A percentile compares a stretch with the other conserved stretches of the same genome.
These are phyloP conservation scores for Palythoa grandis DNA, from an alignment of 92 coral and sea anemone genomes.

Conservation along the genomic window DNA sequence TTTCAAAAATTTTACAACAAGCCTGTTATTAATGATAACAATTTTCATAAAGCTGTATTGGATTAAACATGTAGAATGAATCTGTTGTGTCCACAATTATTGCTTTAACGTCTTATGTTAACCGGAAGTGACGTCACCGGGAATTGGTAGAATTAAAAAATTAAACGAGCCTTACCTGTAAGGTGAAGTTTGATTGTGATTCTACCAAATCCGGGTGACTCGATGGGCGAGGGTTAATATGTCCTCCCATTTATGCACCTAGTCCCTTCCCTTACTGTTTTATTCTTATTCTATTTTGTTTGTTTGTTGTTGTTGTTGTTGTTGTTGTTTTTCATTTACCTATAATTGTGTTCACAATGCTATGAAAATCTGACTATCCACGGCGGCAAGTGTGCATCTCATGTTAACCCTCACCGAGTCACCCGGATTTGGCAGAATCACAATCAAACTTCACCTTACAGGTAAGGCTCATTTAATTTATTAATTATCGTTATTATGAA, in stretches of 20 bases:
- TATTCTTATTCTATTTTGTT: not conserved
- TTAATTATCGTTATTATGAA: no score
- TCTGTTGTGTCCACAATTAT: slow-evolving; percentile 50
- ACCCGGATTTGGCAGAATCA: slow-evolving; percentile 62
- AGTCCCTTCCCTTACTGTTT: not conserved
- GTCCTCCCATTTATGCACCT: not conserved
- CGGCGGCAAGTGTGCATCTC: not conserved
- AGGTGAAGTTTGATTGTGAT: no score
- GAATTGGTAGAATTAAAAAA: no score
- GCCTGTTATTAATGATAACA: slow-evolving; percentile 21
- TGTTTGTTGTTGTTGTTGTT: not conserved
- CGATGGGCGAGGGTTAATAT: slow-evolving; percentile 16
- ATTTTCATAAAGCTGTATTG: slow-evolving; percentile 45
- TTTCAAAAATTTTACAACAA: slow-evolving; percentile 55
- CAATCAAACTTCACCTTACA: slow-evolving; percentile 65
- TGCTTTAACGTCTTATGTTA: not conserved
- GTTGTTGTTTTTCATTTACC: not conserved
- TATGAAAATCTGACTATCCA: not conserved
- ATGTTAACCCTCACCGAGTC: slow-evolving; percentile 4
- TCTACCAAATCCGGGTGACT: slow-evolving; percentile 13
- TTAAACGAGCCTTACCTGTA: no score
- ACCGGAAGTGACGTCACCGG: no score
- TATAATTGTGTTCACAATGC: no score
- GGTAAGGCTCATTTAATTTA: slow-evolving; percentile 61
- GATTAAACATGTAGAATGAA: slow-evolving; percentile 36